phyloP scores from a whole-genome alignment of 2,113 vertebrate species.

The Eurypyga helias region DNA sequence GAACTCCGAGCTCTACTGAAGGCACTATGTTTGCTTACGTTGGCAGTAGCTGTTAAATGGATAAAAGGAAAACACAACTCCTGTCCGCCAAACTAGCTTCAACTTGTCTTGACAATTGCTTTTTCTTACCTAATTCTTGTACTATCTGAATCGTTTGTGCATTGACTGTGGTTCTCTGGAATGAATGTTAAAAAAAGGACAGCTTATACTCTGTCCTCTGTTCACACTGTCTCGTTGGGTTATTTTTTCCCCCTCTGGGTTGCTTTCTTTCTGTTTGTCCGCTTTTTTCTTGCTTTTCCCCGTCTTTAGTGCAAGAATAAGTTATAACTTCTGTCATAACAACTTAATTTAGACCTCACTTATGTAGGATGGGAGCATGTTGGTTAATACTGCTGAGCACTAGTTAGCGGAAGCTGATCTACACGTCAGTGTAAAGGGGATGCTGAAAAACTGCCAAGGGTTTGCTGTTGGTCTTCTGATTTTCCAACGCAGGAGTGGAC shows the following conservation, averaged over 20 bases:
- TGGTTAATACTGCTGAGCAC: not conserved
- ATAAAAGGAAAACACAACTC: not conserved
- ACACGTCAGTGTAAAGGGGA: not conserved
- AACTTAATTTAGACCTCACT: not conserved
- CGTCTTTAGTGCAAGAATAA: not conserved
- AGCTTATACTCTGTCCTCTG: not conserved
- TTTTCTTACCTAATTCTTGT: not conserved
- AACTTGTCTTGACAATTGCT: not conserved
- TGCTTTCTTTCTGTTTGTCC: not conserved
- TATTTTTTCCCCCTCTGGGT: not conserved
- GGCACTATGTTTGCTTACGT: not conserved
- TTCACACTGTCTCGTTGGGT: not conserved
- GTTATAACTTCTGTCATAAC: not conserved
- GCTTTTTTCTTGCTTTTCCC: not conserved
- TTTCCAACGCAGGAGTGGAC: not conserved
- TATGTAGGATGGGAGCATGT: not conserved
- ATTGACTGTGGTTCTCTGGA: not conserved
- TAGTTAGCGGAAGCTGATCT: not conserved
- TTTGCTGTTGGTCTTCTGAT: not conserved
- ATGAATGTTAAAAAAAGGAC: not conserved
- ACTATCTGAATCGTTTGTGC: not conserved
- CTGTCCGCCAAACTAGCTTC: not conserved
- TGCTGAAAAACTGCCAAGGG: not conserved
- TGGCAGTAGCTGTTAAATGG: not conserved
- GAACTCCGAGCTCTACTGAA: not conserved